Evolutionary conservation across 1,140 invertebrate species (phyloP).

Genomic region (Babylonia areolata): DNA sequence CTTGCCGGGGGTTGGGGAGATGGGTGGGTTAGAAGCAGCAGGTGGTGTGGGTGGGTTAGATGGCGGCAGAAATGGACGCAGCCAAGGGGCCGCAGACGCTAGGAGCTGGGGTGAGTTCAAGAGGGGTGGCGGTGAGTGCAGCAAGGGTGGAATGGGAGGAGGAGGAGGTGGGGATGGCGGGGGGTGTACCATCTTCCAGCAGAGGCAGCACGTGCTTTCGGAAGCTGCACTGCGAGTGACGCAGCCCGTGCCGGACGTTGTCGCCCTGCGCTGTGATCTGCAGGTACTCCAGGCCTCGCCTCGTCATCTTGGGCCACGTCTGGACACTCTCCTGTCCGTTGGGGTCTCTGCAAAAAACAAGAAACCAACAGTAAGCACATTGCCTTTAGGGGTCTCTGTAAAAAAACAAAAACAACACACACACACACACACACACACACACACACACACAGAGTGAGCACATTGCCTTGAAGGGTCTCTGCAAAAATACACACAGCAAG

Average conservation of each 20-base stretch:
- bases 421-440: too few species aligned
- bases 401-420: too few species aligned
- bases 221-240: constrained; percentile 23
- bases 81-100: background rate
- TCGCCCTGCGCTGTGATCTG: constrained; percentile 4
- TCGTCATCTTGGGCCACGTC: constrained; percentile 26
- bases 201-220: constrained; percentile 14
- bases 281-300: constrained; percentile 7
- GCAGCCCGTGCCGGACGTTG: constrained; percentile 28
- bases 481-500: too few species aligned
- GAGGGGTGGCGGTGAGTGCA: too few species aligned
- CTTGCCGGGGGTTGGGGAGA: too few species aligned
- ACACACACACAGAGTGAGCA: too few species aligned
- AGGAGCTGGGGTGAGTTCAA: background rate
- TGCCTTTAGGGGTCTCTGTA: background rate
- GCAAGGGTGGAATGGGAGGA: background rate
- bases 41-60: background rate
- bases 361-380: background rate
- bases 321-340: background rate
- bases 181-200: constrained; percentile 15
- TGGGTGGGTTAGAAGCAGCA: too few species aligned
- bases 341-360: constrained; percentile 25
- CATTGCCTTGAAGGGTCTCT: too few species aligned
- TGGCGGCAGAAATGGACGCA: background rate
- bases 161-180: background rate